Evolutionary conservation across 2,113 vertebrate genomes (phyloP).

Genomic region (Guaruba guarouba): DNA sequence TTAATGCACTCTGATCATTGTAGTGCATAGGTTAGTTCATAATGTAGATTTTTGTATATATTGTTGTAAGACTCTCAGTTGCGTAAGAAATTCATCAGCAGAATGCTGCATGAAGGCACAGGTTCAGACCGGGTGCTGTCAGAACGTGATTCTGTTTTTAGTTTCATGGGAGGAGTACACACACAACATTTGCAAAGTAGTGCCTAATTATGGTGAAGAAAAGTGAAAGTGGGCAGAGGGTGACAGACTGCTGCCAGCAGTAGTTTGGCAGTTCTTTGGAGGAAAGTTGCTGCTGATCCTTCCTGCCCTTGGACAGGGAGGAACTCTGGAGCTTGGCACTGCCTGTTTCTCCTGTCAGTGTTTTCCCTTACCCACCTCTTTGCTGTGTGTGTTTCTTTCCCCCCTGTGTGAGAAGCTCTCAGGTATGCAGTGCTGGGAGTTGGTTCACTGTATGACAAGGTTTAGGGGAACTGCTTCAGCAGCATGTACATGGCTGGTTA

Average conservation of each 20-base stretch:
- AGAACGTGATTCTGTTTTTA: neutral
- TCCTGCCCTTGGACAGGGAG: neutral
- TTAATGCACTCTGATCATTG: neutral
- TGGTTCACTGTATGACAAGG: neutral
- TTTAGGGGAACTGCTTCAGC: neutral
- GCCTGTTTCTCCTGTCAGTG: neutral
- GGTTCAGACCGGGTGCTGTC: neutral
- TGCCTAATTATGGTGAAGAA: neutral
- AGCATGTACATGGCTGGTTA: accelerated
- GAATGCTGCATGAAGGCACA: neutral
- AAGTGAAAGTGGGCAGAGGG: neutral
- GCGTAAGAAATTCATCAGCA: neutral
- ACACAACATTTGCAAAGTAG: neutral
- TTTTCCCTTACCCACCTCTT: neutral
- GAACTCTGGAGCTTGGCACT: neutral
- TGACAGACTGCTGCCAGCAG: neutral
- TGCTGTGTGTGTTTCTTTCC: neutral
- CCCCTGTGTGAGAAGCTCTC: neutral
- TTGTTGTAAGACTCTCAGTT: neutral
- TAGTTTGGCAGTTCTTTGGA: neutral
- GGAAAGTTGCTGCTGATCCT: neutral
- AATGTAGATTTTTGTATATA: neutral
- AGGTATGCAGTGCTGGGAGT: neutral
- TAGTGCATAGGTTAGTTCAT: neutral
- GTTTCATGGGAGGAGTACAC: neutral